Conservation (phyloP, 2,113 vertebrate genomes). For the Eidolon helvum region DNA sequence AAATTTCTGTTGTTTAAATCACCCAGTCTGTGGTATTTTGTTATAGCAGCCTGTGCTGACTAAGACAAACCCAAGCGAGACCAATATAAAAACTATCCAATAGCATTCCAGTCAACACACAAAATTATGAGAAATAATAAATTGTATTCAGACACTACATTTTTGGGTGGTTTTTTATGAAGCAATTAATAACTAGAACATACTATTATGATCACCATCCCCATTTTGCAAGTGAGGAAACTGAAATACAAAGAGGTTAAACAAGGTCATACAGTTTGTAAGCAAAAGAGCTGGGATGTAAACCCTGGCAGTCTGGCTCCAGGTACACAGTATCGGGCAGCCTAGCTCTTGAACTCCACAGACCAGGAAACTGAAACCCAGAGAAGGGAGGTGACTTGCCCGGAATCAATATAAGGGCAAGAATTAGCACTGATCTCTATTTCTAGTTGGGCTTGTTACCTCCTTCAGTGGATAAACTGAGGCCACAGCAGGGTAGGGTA, state of each 20-base stretch:
- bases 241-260: not conserved
- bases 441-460: not conserved
- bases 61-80: not conserved
- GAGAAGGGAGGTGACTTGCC: not conserved
- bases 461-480: not conserved
- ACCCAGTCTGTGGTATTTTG: not conserved
- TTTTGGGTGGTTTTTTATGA: not conserved
- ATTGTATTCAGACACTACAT: not conserved
- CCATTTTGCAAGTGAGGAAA: not conserved
- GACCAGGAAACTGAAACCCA: not conserved
- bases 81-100: not conserved
- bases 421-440: not conserved
- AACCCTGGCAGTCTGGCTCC: not conserved
- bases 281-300: not conserved
- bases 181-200: not conserved
- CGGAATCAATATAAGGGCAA: not conserved
- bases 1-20: not conserved
- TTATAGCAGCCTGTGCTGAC: fast-evolving
- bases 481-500: not conserved
- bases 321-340: fast-evolving
- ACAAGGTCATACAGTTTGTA: not conserved
- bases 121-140: not conserved
- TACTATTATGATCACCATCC: not conserved
- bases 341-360: not conserved
- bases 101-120: not conserved